Percentiles rank a stretch among this genome's conserved stretches.
Conservation (phyloP, 2,797 vertebrate species). For the Cuniculus paca region DNA sequence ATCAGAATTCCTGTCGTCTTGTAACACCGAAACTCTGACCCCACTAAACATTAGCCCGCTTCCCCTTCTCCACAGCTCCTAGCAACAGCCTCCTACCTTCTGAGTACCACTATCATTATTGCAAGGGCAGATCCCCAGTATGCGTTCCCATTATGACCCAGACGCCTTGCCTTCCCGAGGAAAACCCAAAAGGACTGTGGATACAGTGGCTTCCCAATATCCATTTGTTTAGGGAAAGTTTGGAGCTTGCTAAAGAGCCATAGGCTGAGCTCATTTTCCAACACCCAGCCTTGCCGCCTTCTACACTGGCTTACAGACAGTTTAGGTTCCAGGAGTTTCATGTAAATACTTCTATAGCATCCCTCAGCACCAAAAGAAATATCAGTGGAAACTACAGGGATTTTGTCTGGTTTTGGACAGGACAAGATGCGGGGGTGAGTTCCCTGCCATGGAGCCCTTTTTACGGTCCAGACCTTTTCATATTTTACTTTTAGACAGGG, state of each 20-base stretch:
- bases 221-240: not conserved
- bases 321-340: not conserved
- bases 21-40: not conserved
- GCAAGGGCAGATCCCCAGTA: no score
- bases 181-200: rapidly evolving
- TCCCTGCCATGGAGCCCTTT: not conserved
- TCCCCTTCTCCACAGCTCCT: not conserved
- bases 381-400: not conserved
- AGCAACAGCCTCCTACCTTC: not conserved
- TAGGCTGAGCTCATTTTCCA: not conserved
- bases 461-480: not conserved
- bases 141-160: rapidly evolving
- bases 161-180: not conserved
- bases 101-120: rapidly evolving
- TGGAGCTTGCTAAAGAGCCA: not conserved
- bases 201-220: not conserved
- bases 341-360: rapidly evolving
- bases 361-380: not conserved
- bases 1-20: not conserved
- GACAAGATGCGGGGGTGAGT: no score
- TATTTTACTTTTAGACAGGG: not conserved
- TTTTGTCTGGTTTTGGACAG: not conserved
- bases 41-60: not conserved
- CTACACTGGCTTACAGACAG: not conserved
- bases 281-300: no score